Base-by-base conservation (phyloP, 2,888 invertebrate genomes). In the Subacronicta megacephala region DNA sequence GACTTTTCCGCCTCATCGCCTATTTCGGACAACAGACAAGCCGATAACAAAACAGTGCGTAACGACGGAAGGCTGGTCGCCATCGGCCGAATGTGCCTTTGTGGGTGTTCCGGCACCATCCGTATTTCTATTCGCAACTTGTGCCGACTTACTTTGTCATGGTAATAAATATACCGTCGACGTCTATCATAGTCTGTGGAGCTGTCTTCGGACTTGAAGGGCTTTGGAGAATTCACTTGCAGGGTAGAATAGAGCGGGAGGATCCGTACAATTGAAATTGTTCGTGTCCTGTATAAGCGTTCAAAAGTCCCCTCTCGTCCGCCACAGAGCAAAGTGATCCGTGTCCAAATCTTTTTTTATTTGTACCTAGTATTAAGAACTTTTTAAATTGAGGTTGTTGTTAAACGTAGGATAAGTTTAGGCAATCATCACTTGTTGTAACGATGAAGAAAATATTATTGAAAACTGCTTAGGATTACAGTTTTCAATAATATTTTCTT, bases 61-160 rank as follows among this genome's bases (percentile, higher is more conserved):
- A 91, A 92, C 89, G 84, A 79, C 89, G 89, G 92, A 89, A 90
- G 91, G 90, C 84, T 58, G 65, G 67, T 52, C 56, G 51, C 67
- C 75, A 71, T 72, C 75, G 67, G 54, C 67, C 80, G 73, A 87
- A 87, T 84, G 87, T 72, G 74, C 83, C 87, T 82, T 87, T 89
- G 91, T 89, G 87, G 89, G 87, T 84, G 88, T 89, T 83, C 83
- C 68, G 50, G 55, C 20, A 59, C 54, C 36, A 57, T 44, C 43
- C 7, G 72, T 76, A 78, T 81, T 78, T 81, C 80, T 78, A 78
- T 77, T 74, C 68, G 58, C 47, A 35, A 13, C 40, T 12, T 45
- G 46, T 54, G 41, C 47, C 53, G 58, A 49, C 65, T 46, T 66
- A 75, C 77, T 72, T 75, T 78, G 77, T 76, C 56, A 76, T 76